A percentile compares a stretch with the other conserved stretches of the same genome.
Conservation (phyloP, 2,113 vertebrate species). For the Ailuropoda melanoleuca region DNA sequence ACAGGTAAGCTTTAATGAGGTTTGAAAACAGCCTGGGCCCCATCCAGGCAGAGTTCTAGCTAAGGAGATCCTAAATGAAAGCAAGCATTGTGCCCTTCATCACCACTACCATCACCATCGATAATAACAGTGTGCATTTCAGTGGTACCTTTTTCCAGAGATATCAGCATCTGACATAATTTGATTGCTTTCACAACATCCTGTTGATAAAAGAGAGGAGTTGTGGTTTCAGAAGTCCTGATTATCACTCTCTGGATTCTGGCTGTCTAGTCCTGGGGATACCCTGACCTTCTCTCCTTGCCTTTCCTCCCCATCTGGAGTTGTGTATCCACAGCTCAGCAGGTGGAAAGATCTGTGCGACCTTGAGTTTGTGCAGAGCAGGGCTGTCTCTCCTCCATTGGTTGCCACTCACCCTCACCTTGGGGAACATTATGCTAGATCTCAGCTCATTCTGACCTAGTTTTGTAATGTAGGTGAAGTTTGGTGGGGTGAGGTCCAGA, state of each 20-base stretch:
- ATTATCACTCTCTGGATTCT: not conserved
- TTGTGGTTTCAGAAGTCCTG: not conserved
- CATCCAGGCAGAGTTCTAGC: not conserved
- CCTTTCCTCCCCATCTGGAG: not conserved
- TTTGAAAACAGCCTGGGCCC: not conserved
- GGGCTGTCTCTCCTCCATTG: not conserved
- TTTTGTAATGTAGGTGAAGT: no score
- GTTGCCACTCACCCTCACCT: not conserved
- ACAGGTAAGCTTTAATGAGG: not conserved
- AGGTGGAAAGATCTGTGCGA: not conserved
- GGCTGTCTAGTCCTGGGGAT: not conserved
- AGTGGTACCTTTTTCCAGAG: not conserved
- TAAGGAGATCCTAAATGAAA: not conserved
- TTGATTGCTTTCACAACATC: not conserved
- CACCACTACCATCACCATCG: not conserved
- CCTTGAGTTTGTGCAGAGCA: not conserved
- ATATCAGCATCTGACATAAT: not conserved
- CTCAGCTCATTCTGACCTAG: not conserved
- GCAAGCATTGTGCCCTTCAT: not conserved
- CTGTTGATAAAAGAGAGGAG: constrained; percentile 11
- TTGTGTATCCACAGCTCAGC: not conserved
- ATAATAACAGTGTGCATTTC: not conserved
- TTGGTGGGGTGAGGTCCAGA: no score
- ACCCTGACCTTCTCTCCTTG: not conserved
- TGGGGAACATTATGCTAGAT: not conserved